These are phyloP conservation scores for Nilaparvata lugens DNA, from an alignment of 1,140 invertebrate genomes.

Conservation along the genomic window DNA sequence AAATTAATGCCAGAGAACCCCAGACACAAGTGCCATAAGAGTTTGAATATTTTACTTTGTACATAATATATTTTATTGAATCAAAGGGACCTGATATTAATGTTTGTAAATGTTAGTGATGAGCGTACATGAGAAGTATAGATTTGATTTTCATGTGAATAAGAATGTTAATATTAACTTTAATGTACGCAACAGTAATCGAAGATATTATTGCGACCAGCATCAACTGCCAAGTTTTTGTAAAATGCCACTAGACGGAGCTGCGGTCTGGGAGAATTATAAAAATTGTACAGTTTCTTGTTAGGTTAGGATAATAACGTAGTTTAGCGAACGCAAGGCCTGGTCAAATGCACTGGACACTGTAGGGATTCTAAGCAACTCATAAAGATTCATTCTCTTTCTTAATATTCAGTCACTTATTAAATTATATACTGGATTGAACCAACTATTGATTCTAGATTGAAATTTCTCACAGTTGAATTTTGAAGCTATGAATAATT, in stretches of 20 bases:
- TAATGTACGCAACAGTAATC: constrained; percentile 13
- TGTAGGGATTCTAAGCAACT: too few species aligned
- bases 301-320: constrained; percentile 3
- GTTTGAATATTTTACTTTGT: constrained; percentile 1
- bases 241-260: constrained; percentile 15
- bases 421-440: too few species aligned
- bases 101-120: constrained; percentile 11
- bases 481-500: too few species aligned
- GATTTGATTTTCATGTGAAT: background rate
- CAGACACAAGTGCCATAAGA: too few species aligned
- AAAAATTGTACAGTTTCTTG: constrained; percentile 12
- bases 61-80: constrained; percentile 11
- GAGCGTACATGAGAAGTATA: background rate
- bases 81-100: constrained; percentile 16
- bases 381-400: too few species aligned
- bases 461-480: too few species aligned
- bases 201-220: constrained; percentile 16
- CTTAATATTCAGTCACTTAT: too few species aligned
- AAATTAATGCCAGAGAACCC: background rate
- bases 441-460: too few species aligned
- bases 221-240: constrained; percentile 19
- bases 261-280: constrained; percentile 3
- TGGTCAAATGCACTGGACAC: too few species aligned
- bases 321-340: too few species aligned
- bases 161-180: too few species aligned